Base-by-base conservation (phyloP, 1,140 invertebrate genomes). In the Plodia interpunctella region DNA sequence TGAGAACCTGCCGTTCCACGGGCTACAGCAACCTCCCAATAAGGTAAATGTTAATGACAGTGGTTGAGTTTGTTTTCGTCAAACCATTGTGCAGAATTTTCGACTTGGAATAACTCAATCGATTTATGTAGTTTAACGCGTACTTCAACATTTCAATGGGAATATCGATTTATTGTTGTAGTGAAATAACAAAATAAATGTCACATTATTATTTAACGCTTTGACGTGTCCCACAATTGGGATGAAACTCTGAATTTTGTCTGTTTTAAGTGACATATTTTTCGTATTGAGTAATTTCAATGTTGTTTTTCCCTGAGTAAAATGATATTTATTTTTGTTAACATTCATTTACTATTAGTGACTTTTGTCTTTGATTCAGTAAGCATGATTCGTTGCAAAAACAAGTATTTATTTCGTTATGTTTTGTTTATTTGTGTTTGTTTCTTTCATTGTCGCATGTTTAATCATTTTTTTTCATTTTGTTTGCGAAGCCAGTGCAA, bases 1-100 rank as follows among this genome's bases (percentile, higher is more conserved):
- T 91, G 96, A 98, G 91, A 98, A 98, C 88, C 92, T 98, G 78
- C 96, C 96, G 62, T 98, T 98, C 92, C 96, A 97, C 87, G 96
- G 96, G 72, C 94, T 97, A 74, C 96, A 97, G 90, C 94, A 95
- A 78, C 94, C 96, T 68, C 95, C 95, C 73, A 96, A 96, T 87
- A 97, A 97, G 94, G 96, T 97, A 93, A 90, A 25, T 28, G 30
- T 44, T 53, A 11, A 19, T 51, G 9, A 17, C 2, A 20, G 10
- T 51, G 0, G 49, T 32, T 32, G 9, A 32, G 2, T 32, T 32
- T 11, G 30, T 32, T 32, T 3, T 32, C 10, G 9, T 32, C 9
- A 11, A 6, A 25, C 21, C 21, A 11, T 6, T 32, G 30, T 32
- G 30, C 6, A 32, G 11, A 32, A 9, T 32, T 32, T 9, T 32